phyloP scores from a whole-genome alignment of 2,888 invertebrate genomes.

The Liopterus haemorrhoidalis region DNA sequence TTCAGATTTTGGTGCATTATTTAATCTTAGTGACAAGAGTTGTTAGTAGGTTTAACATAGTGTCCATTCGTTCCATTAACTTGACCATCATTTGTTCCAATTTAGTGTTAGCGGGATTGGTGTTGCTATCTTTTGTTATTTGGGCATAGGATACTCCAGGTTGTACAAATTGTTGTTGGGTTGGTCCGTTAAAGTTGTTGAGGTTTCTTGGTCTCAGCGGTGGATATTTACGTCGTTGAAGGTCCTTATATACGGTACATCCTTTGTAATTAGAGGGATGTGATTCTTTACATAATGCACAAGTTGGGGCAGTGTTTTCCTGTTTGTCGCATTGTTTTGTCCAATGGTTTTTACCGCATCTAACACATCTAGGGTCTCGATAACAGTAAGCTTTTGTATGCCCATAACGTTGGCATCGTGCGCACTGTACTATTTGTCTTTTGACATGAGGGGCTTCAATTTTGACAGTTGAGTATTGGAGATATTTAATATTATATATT shows the following conservation, averaged over 20 bases:
- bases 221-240: conserved; percentile 11
- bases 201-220: conserved; percentile 10
- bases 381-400: conserved; percentile 32
- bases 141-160: too few relatives aligned
- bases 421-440: conserved; percentile 11
- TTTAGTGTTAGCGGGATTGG: conserved; percentile 8
- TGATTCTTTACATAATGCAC: conserved; percentile 14
- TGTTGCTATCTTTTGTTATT: too few relatives aligned
- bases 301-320: too few relatives aligned
- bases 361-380: conserved; percentile 14
- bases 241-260: conserved; percentile 13
- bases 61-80: conserved; percentile 12
- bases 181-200: conserved; percentile 8
- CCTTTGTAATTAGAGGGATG: conserved; percentile 21
- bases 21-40: too few relatives aligned
- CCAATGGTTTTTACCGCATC: conserved; percentile 21
- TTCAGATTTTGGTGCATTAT: too few relatives aligned
- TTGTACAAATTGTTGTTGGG: conserved; percentile 1
- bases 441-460: conserved; percentile 10
- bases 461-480: neutral
- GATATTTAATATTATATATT: conserved; percentile 8
- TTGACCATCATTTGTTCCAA: conserved; percentile 14
- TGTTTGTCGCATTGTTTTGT: conserved; percentile 20
- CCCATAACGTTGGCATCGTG: conserved; percentile 31
- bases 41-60: conserved; percentile 9